Base-by-base conservation (phyloP, 1,140 invertebrate species). In the Megathymus violae region DNA sequence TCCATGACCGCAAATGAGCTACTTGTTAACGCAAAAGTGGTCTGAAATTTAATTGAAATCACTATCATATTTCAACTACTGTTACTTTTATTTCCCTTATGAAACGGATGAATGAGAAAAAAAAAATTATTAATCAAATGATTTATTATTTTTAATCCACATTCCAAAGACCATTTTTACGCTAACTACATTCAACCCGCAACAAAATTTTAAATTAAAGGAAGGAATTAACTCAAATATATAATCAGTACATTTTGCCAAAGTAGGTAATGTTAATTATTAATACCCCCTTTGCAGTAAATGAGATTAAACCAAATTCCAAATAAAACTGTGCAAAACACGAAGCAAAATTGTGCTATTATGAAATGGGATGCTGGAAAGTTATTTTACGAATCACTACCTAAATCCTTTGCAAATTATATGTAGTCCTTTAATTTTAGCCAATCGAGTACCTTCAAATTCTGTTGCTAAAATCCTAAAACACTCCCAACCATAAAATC, bases 121-220 rank as follows among this genome's bases (percentile, higher is more conserved):
- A n/a, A n/a, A n/a, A n/a, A n/a, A n/a, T n/a, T n/a, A n/a, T n/a
- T n/a, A n/a, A n/a, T n/a, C n/a, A n/a, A n/a, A n/a, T n/a, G n/a
- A n/a, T n/a, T n/a, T n/a, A n/a, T n/a, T n/a, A n/a, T n/a, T n/a
- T n/a, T n/a, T n/a, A n/a, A n/a, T n/a, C n/a, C n/a, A n/a, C n/a
- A n/a, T n/a, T n/a, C n/a, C n/a, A 16, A 31, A 40, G 34, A 48
- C 58, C 58, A 60, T 22, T 46, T 60, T 46, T 25, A 31, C 19
- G 43, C 19, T 47, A 38, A 38, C 17, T 4, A 13, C 15, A 60
- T 17, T 27, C 41, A 61, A 47, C 16, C 36, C 27, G 64, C 64
- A 66, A 66, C 50, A 27, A 54, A 66, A 66, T 54, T 38, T 31
- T 52, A 46, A 46, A 27, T 34, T 10, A 27, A 25, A 38, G 15